A percentile compares a stretch with the other conserved stretches of the same genome.
These are phyloP conservation scores for Alca torda DNA, from an alignment of 2,797 vertebrate species.

Conservation along the genomic window DNA sequence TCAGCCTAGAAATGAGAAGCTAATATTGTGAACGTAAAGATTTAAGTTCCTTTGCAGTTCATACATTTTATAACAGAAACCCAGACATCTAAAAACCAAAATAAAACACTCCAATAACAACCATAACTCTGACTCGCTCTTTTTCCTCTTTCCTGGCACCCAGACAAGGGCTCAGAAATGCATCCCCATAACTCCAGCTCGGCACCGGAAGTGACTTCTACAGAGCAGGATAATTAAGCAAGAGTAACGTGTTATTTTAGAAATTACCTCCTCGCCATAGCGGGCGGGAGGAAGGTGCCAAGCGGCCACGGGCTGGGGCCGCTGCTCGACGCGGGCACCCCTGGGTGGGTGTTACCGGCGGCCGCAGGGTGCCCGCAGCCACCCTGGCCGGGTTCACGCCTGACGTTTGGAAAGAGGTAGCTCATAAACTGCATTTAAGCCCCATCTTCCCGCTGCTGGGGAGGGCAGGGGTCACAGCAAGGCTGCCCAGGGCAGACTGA, in stretches of 20 bases:
- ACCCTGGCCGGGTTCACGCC: not conserved
- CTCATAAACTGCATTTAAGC: not conserved
- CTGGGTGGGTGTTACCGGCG: not conserved
- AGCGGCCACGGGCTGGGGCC: not conserved
- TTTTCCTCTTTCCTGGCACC: constrained; percentile 51
- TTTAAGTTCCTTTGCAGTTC: constrained; percentile 64
- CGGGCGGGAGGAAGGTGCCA: not conserved
- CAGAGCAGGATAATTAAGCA: constrained; percentile 60
- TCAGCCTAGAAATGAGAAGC: constrained; percentile 56
- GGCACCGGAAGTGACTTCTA: constrained; percentile 53
- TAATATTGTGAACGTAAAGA: constrained; percentile 59
- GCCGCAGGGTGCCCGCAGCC: not conserved
- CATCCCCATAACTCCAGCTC: constrained; percentile 28
- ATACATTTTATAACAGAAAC: constrained; percentile 61
- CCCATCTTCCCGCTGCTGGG: not conserved
- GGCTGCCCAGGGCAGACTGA: constrained; percentile 20
- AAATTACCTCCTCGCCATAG: constrained; percentile 59
- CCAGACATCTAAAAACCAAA: constrained; percentile 63
- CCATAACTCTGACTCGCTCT: constrained; percentile 37
- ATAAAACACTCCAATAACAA: constrained; percentile 64
- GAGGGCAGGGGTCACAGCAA: constrained; percentile 11
- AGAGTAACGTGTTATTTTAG: constrained; percentile 61
- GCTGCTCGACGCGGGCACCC: not conserved
- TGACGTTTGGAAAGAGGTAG: not conserved
- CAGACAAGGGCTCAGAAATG: constrained; percentile 39